These are phyloP conservation scores for Illadopsis cleaveri DNA, from an alignment of 2,113 vertebrate species.

Conservation along the genomic window DNA sequence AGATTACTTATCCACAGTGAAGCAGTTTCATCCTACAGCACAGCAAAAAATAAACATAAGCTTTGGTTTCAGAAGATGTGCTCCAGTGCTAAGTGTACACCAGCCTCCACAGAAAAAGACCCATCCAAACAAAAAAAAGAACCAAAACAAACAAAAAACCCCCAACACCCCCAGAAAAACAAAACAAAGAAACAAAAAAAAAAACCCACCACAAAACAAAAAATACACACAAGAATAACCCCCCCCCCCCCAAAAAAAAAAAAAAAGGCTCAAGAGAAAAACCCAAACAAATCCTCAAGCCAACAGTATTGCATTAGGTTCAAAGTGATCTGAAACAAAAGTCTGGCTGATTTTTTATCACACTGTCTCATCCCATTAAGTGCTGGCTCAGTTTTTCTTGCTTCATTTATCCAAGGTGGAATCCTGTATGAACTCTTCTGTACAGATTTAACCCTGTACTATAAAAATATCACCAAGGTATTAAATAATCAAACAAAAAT, in stretches of 20 bases:
- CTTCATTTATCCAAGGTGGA: background rate
- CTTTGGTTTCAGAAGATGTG: background rate
- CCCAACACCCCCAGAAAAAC: background rate
- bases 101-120: background rate
- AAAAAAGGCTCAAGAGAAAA: background rate
- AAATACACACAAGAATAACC: background rate
- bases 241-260: fast-evolving
- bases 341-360: background rate
- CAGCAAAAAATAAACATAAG: background rate
- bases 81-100: background rate
- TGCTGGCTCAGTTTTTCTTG: background rate
- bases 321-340: background rate
- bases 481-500: background rate
- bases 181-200: background rate
- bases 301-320: background rate
- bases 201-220: background rate
- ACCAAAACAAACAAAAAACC: background rate
- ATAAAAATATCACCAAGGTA: background rate
- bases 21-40: background rate
- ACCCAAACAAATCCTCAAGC: background rate
- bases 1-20: background rate
- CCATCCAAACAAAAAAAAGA: background rate
- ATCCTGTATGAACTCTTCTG: background rate
- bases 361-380: background rate
- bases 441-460: background rate